Base-by-base conservation (phyloP, 2,888 invertebrate genomes). In the Linnaemya tessellans region DNA sequence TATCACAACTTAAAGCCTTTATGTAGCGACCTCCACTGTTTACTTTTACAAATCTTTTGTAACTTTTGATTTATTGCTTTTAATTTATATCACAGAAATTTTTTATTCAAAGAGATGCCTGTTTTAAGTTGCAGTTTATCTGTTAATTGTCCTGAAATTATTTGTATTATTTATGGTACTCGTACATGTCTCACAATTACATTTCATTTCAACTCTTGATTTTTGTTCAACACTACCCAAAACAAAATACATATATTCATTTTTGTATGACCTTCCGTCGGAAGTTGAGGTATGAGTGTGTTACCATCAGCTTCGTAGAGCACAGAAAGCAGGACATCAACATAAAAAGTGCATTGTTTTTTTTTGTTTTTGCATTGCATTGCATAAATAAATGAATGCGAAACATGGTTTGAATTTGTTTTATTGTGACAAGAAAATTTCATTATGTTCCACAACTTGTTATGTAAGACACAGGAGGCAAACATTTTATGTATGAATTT, bases 391-490 rank as follows among this genome's bases (percentile, higher is more conserved):
- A 79, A 65, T 78, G 68, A 38, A 62, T 62, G 58, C 67, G 74
- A 35, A 74, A 67, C 74, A 74, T 74, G 67, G 70, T 75, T 71
- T 75, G 65, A 56, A 85, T 82, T 82, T 85, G 82, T 85, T 85
- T 85, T 85, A 85, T 85, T 85, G 85, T 85, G 82, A 85, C 85
- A 85, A 79, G 85, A 85, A 85, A 85, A 85, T 85, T 85, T 85
- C 82, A 85, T 85, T 85, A 85, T 85, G 74, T 79, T 85, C 49
- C 64, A 77, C 77, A 64, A 68, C 15, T 79, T 82, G 71, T 85
- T 65, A 75, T 75, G 58, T 56, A 73, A 79, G 18, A 71, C 51
- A 68, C 64, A 71, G 65, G 60, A 71, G 30, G 68, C 64, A 58
- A 75, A 58, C 70, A 80, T 74, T 62, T 79, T 43, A 71, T 46